Conservation (phyloP, 2,888 invertebrate species). For the Brachypalpus laphriformis region DNA sequence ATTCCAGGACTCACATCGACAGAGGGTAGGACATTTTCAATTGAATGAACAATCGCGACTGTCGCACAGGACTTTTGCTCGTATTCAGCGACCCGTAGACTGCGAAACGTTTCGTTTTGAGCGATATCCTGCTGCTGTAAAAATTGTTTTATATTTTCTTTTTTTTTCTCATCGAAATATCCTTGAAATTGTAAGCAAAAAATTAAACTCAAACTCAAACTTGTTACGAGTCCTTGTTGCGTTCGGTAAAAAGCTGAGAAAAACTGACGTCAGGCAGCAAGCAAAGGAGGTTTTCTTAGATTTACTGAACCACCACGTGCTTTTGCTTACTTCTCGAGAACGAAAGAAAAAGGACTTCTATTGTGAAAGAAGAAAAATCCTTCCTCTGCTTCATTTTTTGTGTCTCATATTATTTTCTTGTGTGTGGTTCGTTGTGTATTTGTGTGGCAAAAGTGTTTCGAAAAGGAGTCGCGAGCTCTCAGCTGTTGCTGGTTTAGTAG, state of each 20-base stretch:
- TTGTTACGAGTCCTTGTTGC: slow-evolving; percentile 63
- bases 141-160: slow-evolving; percentile 21
- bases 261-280: background rate
- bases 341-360: background rate
- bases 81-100: slow-evolving; percentile 39
- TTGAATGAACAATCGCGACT: slow-evolving; percentile 72
- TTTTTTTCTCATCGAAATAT: slow-evolving; percentile 29
- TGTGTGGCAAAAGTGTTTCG: slow-evolving; percentile 37
- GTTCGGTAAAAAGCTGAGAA: slow-evolving; percentile 28
- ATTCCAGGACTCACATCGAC: slow-evolving; percentile 30
- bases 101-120: slow-evolving; percentile 31
- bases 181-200: slow-evolving; percentile 28
- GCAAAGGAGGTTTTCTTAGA: slow-evolving; percentile 18
- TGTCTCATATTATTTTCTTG: slow-evolving; percentile 42
- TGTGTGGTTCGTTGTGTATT: slow-evolving; percentile 17
- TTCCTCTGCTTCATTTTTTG: slow-evolving; percentile 36
- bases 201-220: slow-evolving; percentile 13
- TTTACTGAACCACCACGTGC: slow-evolving; percentile 43
- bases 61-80: slow-evolving; percentile 58
- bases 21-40: slow-evolving; percentile 59
- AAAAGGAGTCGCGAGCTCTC: slow-evolving; percentile 32
- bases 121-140: slow-evolving; percentile 28
- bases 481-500: slow-evolving; percentile 66
- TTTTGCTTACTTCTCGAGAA: slow-evolving; percentile 13
- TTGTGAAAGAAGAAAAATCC: slow-evolving; percentile 29